Conservation (phyloP, 2,797 vertebrate species). For the Anguilla megastoma region DNA sequence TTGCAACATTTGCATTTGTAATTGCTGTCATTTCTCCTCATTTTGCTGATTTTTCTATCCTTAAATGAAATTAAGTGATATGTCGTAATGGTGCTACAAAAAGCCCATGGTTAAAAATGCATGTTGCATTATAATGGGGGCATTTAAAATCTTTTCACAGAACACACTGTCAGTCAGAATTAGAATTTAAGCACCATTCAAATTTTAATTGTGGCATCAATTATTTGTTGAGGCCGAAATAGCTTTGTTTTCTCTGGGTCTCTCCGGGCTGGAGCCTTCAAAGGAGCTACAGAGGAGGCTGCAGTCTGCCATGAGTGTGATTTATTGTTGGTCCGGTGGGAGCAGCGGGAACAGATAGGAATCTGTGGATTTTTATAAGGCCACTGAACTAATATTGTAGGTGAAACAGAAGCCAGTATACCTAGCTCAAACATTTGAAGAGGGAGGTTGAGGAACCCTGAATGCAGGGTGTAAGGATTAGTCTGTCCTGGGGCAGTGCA, state of each 20-base stretch:
- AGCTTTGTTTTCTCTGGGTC: constrained; percentile 58
- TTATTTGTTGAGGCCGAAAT: constrained; percentile 53
- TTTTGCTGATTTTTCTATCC: not conserved
- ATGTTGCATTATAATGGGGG: not conserved
- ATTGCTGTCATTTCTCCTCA: not conserved
- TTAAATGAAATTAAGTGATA: not conserved
- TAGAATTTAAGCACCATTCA: constrained; percentile 9
- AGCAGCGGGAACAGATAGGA: constrained; percentile 79
- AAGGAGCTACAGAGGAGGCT: constrained; percentile 62
- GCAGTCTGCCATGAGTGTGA: constrained; percentile 78
- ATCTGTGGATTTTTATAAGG: constrained; percentile 87
- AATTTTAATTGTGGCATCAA: constrained; percentile 27
- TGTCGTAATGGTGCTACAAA: not conserved
- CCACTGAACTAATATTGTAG: constrained; percentile 84
- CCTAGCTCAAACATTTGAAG: constrained; percentile 99
- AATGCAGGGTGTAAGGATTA: constrained; percentile 91
- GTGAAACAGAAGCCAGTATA: constrained; percentile 84
- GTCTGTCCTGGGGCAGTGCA: constrained; percentile 97
- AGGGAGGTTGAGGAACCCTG: constrained; percentile 96
- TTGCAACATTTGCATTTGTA: not conserved
- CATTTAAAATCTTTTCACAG: constrained; percentile 23
- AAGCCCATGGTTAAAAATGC: not conserved
- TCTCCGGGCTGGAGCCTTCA: not conserved
- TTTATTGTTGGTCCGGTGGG: constrained; percentile 81
- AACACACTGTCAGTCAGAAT: not conserved